These are phyloP conservation scores for Dysidea cf. avara DNA, from an alignment of 37 sponge, comb jelly and placozoan species.

Conservation along the genomic window DNA sequence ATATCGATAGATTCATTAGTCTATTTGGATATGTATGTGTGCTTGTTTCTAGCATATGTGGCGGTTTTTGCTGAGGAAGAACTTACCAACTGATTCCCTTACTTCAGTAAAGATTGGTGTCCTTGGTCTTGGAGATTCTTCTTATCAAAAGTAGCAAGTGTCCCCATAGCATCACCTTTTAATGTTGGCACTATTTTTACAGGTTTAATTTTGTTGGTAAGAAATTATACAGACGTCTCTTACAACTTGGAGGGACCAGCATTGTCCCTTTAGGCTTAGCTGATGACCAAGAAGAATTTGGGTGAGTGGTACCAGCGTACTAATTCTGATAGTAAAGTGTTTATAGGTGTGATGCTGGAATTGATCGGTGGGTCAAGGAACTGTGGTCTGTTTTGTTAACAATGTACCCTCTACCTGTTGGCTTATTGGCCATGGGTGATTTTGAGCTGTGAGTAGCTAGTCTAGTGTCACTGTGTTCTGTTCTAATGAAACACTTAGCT, in stretches of 20 bases:
- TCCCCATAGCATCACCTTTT: not conserved
- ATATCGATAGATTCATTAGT: too few relatives aligned
- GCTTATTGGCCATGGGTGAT: constrained; percentile 33
- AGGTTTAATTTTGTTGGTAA: constrained; percentile 97
- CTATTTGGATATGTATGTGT: too few relatives aligned
- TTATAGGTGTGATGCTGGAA: constrained; percentile 68
- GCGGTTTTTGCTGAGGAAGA: constrained; percentile 79
- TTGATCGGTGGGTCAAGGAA: constrained; percentile 82
- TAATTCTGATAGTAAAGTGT: not conserved
- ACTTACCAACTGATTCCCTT: constrained; percentile 76
- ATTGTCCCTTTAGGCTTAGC: constrained; percentile 74
- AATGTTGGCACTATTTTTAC: not conserved
- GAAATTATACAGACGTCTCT: constrained; percentile 76
- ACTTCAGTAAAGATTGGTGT: constrained; percentile 54
- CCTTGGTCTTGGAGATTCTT: constrained; percentile 97
- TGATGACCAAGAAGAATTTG: constrained; percentile 97
- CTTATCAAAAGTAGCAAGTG: constrained; percentile 81
- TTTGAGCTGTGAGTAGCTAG: not conserved
- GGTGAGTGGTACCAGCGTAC: constrained; percentile 28
- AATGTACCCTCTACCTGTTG: constrained; percentile 76
- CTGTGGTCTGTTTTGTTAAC: constrained; percentile 56
- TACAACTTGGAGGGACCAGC: constrained; percentile 76
- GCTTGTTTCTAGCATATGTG: constrained; percentile 84
- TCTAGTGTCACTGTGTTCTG: too few relatives aligned
- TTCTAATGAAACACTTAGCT: too few relatives aligned